Conservation (phyloP, 2,888 invertebrate genomes). For the Trachelus troglodyta region DNA sequence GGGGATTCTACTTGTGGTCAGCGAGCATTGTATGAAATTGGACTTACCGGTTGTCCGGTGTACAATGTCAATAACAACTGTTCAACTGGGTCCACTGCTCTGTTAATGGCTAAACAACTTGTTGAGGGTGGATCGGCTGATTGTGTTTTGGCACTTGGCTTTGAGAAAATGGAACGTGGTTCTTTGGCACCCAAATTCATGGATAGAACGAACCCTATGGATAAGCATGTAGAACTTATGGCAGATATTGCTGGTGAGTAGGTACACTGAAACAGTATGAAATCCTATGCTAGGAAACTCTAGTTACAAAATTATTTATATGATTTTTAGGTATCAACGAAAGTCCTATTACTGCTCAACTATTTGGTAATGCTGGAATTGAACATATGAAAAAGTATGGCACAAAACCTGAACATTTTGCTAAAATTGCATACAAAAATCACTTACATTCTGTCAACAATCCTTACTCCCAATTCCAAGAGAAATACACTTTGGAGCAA, state of each 20-base stretch:
- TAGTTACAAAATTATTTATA: neutral
- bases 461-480: constrained; percentile 95
- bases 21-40: constrained; percentile 92
- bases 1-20: constrained; percentile 98
- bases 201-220: constrained; percentile 91
- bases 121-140: constrained; percentile 89
- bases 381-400: constrained; percentile 98
- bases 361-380: constrained; percentile 95
- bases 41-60: constrained; percentile 96
- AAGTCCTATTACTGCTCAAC: constrained; percentile 91
- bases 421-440: constrained; percentile 98
- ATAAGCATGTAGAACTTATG: constrained; percentile 89
- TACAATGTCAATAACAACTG: constrained; percentile 99
- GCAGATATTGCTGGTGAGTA: constrained; percentile 77
- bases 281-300: neutral
- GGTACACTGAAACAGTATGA: neutral
- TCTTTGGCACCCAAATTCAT: constrained; percentile 81
- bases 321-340: constrained; percentile 71
- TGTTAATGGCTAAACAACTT: constrained; percentile 90
- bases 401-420: constrained; percentile 91
- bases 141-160: constrained; percentile 93
- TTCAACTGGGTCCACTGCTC: constrained; percentile 94
- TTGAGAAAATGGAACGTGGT: constrained; percentile 98
- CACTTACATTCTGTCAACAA: constrained; percentile 97
- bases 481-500: constrained; percentile 91